Conservation (phyloP, 2,888 invertebrate species). For the Chelonus formosanus region DNA sequence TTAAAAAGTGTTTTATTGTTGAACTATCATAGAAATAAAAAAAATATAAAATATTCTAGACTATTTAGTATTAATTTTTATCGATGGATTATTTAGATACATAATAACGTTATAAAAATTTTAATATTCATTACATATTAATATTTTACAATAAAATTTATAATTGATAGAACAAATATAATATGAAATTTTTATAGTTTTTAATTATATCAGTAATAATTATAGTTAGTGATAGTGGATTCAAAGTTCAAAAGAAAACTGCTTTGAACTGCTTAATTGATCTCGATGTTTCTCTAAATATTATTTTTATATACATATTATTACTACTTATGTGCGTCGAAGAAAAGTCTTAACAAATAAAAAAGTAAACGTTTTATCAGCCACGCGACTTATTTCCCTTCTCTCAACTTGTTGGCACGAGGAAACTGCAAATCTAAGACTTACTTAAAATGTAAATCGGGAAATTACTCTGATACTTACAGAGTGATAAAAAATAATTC, state of each 20-base stretch:
- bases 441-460: not conserved
- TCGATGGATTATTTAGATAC: too few relatives aligned
- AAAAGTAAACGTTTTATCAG: not conserved
- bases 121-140: too few relatives aligned
- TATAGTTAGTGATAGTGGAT: slow-evolving; percentile 3
- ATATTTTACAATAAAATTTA: too few relatives aligned
- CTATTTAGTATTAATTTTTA: too few relatives aligned
- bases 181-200: not conserved
- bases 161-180: not conserved
- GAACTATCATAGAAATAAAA: too few relatives aligned
- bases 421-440: not conserved
- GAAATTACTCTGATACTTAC: not conserved
- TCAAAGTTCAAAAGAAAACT: slow-evolving; percentile 6
- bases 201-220: not conserved
- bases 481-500: too few relatives aligned
- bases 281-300: not conserved
- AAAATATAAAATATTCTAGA: too few relatives aligned
- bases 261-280: slow-evolving; percentile 3
- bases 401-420: not conserved
- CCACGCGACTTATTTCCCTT: slow-evolving; percentile 6
- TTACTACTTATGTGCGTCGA: not conserved
- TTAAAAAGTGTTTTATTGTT: too few relatives aligned
- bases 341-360: not conserved
- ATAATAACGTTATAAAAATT: too few relatives aligned
- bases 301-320: not conserved